Percentiles rank a stretch among this genome's conserved stretches.
phyloP scores from a whole-genome alignment of 2,113 vertebrate genomes.

The Pardalotus punctatus region DNA sequence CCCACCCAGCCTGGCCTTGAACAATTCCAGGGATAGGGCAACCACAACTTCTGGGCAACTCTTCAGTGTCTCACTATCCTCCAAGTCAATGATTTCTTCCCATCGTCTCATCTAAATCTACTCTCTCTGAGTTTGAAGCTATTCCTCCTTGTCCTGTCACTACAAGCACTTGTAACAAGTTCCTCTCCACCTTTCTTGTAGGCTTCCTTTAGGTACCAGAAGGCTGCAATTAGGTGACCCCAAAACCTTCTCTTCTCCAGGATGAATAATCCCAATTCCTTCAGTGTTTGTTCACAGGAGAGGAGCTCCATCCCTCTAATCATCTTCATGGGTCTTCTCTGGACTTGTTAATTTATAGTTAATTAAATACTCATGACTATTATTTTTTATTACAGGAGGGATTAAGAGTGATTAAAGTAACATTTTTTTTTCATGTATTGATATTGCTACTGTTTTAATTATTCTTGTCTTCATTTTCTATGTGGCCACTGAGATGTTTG shows the following conservation, averaged over 20 bases:
- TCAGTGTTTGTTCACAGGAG: not conserved
- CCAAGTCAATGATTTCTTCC: not conserved
- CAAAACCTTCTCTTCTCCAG: not conserved
- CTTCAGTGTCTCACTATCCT: not conserved
- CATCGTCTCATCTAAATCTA: not conserved
- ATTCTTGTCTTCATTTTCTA: not conserved
- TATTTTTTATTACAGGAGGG: not conserved
- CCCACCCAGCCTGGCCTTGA: not conserved
- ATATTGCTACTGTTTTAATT: not conserved
- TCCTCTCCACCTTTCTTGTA: not conserved
- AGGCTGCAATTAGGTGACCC: not conserved
- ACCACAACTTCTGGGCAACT: not conserved
- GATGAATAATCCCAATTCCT: not conserved
- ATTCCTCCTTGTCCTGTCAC: not conserved
- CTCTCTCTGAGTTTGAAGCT: not conserved
- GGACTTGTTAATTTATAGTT: not conserved
- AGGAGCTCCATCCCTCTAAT: not conserved
- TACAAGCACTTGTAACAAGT: too few relatives aligned
- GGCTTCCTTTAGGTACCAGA: not conserved
- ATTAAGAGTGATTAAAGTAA: not conserved
- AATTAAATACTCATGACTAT: not conserved
- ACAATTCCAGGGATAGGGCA: not conserved
- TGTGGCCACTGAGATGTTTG: not conserved
- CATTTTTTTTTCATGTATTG: not conserved
- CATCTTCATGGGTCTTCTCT: not conserved